Evolutionary conservation across 2,797 vertebrate species (phyloP).

Genomic region (Allochrocebus solatus): DNA sequence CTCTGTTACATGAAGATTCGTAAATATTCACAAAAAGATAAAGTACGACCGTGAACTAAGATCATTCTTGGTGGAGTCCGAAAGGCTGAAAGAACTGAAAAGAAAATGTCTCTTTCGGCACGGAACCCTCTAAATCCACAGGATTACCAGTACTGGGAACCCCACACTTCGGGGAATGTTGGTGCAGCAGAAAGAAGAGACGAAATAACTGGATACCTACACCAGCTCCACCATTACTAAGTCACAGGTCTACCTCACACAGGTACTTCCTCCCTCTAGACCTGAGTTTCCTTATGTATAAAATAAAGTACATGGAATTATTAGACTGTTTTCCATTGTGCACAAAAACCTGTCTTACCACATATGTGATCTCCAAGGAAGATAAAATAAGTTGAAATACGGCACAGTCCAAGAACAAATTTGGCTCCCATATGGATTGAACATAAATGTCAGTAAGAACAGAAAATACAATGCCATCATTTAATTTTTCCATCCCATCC

Average conservation of each 20-base stretch:
- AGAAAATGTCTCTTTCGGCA: neutral
- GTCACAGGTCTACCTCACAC: neutral
- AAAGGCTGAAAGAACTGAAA: neutral
- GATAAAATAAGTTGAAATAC: neutral
- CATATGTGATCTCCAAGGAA: neutral
- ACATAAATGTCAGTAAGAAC: rapidly evolving
- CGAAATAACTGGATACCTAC: neutral
- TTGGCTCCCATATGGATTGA: neutral
- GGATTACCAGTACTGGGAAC: neutral
- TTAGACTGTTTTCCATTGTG: neutral
- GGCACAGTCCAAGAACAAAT: neutral
- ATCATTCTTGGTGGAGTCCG: neutral
- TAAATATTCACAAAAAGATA: neutral
- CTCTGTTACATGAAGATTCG: neutral
- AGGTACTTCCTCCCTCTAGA: neutral
- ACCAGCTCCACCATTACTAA: neutral
- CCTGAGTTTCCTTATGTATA: neutral
- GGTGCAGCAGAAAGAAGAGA: neutral
- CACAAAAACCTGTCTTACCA: neutral
- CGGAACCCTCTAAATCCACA: neutral
- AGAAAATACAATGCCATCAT: neutral
- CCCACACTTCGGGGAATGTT: neutral
- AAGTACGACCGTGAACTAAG: neutral
- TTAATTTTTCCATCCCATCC: neutral
- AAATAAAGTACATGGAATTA: neutral